Base-by-base conservation (phyloP, 2,888 invertebrate species). In the Sinohyriopsis cumingii region DNA sequence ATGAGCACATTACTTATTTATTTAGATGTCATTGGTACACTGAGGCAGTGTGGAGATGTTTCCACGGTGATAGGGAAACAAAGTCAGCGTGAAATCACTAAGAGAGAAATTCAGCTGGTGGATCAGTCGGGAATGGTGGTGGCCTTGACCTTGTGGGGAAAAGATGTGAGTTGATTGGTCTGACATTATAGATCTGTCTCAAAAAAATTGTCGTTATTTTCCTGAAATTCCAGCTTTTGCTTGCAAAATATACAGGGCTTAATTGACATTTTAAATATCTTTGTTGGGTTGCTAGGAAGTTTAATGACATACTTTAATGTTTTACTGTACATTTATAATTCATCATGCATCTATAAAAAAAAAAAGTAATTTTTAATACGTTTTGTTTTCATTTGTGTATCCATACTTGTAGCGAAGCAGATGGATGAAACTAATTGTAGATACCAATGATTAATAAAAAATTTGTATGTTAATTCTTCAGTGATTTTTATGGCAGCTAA, bases 131-230 rank as follows among this genome's bases (percentile, higher is more conserved):
- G 94, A 68, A 93, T 93, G 57, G 93, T 94, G 73, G 94, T 94
- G 88, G 91, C 91, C n/a, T 87, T 98, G 5, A 97, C 98, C 0
- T 89, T 99, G 1, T 99, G 99, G 99, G 97, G 96, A 5, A 92
- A 91, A 55, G 94, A 91, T 67, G 90, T 87, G 76, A 75, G 86
- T 81, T 20, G 5, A 20, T 54, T 53, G 18, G 9, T 18, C 15
- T 33, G n/a, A 25, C 45, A 62, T 20, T 24, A 20, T 7, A 20
- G 20, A 57, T 45, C 45, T 45, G 15, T 45, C 45, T 45, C 45
- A 57, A 20, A 20, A 24, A 20, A 22, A 57, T 57, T 20, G 20
- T 57, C 12, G 20, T 24, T 22, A 57, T 19, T 24, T n/a, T 15
- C n/a, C n/a, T 9, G 15, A 55, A 12, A 59, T 12, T 59, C 0